Evolutionary conservation across 2,797 vertebrate genomes (phyloP).

Genomic region (Lacerta agilis): DNA sequence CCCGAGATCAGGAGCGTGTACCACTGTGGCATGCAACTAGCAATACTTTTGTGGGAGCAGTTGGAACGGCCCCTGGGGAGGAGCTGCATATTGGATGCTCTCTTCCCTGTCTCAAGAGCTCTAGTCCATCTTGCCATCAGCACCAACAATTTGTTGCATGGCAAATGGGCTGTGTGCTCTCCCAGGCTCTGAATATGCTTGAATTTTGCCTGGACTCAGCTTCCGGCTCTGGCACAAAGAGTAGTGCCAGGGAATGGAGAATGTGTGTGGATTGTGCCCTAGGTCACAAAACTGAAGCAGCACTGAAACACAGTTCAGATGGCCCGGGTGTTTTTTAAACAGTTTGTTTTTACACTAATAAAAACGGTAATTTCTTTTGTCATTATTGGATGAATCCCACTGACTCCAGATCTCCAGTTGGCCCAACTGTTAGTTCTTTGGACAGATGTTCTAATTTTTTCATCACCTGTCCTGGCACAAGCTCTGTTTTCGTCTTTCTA

Average conservation of each 20-base stretch:
- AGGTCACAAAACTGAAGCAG: conserved; percentile 26
- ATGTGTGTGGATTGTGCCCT: not conserved
- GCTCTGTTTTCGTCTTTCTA: conserved; percentile 46
- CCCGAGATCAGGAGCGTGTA: too few relatives aligned
- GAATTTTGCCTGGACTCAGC: not conserved
- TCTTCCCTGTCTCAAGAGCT: not conserved
- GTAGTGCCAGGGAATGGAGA: not conserved
- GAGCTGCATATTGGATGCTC: not conserved
- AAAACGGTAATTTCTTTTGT: conserved; percentile 10
- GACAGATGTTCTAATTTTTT: conserved; percentile 56
- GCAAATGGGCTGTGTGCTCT: not conserved
- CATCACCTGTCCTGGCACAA: conserved; percentile 59
- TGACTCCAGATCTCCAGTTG: conserved; percentile 50
- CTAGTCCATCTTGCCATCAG: not conserved
- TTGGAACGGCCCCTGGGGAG: not conserved
- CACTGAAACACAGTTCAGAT: conserved; percentile 14
- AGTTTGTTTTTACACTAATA: conserved; percentile 37
- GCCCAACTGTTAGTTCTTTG: conserved; percentile 60
- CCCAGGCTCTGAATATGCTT: not conserved
- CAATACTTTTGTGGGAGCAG: not conserved
- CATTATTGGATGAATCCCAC: conserved; percentile 27
- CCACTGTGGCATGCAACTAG: not conserved
- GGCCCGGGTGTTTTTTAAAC: conserved; percentile 35
- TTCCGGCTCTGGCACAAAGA: not conserved
- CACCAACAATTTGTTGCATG: not conserved